Evolutionary conservation across 1,140 invertebrate species (phyloP).

Genomic region (Lucilia sericata): DNA sequence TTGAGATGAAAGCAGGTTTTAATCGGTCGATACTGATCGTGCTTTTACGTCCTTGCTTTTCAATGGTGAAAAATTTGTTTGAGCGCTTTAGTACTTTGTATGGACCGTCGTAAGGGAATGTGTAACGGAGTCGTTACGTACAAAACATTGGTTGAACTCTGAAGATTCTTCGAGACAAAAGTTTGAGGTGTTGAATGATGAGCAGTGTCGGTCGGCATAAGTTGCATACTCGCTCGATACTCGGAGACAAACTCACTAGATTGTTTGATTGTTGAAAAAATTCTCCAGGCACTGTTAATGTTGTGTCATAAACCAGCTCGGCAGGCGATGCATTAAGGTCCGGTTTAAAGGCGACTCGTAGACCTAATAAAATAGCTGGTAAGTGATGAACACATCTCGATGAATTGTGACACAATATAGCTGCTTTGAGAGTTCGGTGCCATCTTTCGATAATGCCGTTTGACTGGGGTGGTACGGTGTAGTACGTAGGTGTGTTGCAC

Average conservation of each 20-base stretch:
- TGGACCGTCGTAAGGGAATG: background rate
- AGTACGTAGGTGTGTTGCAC: slow-evolving; percentile 40
- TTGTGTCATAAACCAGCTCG: background rate
- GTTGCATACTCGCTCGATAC: background rate
- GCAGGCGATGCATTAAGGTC: background rate
- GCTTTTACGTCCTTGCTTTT: background rate
- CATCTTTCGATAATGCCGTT: slow-evolving; percentile 32
- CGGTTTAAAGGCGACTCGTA: background rate
- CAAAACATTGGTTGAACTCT: background rate
- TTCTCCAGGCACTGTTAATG: background rate
- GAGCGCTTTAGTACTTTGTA: background rate
- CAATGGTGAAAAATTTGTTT: background rate
- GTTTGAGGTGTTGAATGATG: background rate
- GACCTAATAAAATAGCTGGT: background rate
- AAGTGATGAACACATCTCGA: background rate
- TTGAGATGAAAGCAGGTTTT: background rate
- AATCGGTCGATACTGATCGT: background rate
- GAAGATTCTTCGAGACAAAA: background rate
- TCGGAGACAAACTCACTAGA: background rate
- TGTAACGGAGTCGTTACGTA: background rate
- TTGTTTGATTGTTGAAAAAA: background rate
- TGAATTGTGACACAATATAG: too few relatives aligned
- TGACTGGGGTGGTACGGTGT: slow-evolving; percentile 10
- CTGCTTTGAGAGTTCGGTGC: background rate
- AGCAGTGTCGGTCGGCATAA: background rate